Conservation (phyloP, 2,113 vertebrate species). For the Drymodes brunneopygia region DNA sequence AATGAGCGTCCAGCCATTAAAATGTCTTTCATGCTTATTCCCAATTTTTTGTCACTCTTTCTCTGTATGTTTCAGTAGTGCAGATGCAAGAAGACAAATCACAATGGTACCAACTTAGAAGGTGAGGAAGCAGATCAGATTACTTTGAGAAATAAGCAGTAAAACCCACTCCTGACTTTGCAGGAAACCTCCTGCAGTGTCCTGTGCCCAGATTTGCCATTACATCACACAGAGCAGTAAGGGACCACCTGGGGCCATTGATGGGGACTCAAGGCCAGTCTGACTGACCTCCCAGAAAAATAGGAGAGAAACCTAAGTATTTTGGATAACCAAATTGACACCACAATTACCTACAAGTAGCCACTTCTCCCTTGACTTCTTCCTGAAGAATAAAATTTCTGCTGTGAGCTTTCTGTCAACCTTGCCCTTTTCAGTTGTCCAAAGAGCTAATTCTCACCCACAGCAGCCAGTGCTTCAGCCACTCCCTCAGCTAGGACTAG, state of each 20-base stretch:
- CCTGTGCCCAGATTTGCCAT: neutral
- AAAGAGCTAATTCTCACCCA: neutral
- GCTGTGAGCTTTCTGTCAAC: neutral
- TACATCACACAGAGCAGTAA: neutral
- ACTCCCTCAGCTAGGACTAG: neutral
- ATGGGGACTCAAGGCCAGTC: neutral
- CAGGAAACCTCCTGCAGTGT: neutral
- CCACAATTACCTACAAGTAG: neutral
- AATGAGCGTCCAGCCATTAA: neutral
- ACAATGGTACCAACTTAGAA: neutral
- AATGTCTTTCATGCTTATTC: neutral
- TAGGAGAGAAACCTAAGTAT: neutral
- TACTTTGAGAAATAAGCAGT: neutral
- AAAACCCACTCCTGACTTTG: neutral
- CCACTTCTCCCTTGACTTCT: neutral
- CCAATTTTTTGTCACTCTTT: neutral
- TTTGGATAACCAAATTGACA: neutral
- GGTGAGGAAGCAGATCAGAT: neutral
- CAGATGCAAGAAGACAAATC: neutral
- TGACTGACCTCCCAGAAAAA: neutral
- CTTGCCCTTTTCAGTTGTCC: neutral
- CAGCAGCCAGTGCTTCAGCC: neutral
- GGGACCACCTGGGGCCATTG: neutral
- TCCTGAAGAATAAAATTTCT: neutral
- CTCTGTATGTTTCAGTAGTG: neutral